Conservation (phyloP, 2,113 vertebrate genomes). For the Piaya cayana region DNA sequence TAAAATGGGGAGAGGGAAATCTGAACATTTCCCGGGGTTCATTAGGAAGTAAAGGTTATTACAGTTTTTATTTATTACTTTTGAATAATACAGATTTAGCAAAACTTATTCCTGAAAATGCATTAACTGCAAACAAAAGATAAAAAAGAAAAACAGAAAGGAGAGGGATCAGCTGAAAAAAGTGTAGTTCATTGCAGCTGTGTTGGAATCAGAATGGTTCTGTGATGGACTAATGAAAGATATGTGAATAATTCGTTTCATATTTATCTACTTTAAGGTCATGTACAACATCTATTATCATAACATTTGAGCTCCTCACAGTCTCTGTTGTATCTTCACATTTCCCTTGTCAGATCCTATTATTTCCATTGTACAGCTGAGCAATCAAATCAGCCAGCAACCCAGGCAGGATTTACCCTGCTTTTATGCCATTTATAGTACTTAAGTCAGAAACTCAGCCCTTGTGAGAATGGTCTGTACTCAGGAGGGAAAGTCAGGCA, state of each 20-base stretch:
- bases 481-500: not conserved
- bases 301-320: constrained; percentile 41
- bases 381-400: constrained; percentile 8
- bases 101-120: constrained; percentile 6
- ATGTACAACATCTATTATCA: constrained; percentile 44
- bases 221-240: constrained; percentile 35
- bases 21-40: not conserved
- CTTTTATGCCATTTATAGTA: not conserved
- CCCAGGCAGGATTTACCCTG: not conserved
- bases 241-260: constrained; percentile 48
- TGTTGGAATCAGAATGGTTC: constrained; percentile 27
- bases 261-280: constrained; percentile 56
- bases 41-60: constrained; percentile 2
- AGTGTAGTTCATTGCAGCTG: constrained; percentile 31
- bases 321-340: constrained; percentile 47
- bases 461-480: not conserved
- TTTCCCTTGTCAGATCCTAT: constrained; percentile 51
- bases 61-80: not conserved
- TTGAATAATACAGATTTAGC: not conserved
- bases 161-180: not conserved
- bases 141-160: not conserved
- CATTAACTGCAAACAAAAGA: not conserved
- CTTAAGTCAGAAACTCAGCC: not conserved
- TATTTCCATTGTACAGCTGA: constrained; percentile 35
- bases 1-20: constrained; percentile 4